Base-by-base conservation (phyloP, 2,113 vertebrate species). In the Aspiorhynchus laticeps region DNA sequence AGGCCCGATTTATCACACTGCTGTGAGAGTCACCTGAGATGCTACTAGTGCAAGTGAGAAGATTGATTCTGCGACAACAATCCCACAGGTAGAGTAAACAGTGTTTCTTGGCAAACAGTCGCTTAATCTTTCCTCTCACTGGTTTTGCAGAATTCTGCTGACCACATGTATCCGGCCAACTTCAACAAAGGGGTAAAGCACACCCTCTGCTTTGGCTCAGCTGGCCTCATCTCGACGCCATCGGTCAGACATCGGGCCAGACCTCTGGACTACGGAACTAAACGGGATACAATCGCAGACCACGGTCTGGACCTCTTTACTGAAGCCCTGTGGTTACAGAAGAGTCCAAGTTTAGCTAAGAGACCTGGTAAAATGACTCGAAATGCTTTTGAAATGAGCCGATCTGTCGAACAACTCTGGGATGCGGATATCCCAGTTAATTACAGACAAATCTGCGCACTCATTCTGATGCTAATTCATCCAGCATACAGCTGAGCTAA, bases 391-490 rank as follows among this genome's bases (percentile, higher is more conserved):
- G 4, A 71, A 67, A 21, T n/a, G 21, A 71, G 67, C 15, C 8
- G 2, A 38, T 69, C 17, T 46, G 63, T 69, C 67, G 59, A 90
- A 79, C 26, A 75, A 63, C 80, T 81, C 80, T 77, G 21, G 65
- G 48, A 56, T 73, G 65, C 9, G 41, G 81, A 88, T 81, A 88
- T 80, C 46, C 74, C 74, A 86, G 67, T 56, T 88, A 90, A 91
- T 91, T 87, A 85, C 28, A 33, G 65, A 83, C 31, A 85, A 33
- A 86, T 83, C 33, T 83, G 78, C 5, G 78, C n/a, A 38, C 65
- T 88, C 33, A 83, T 90, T 90, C 87, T 87, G 69, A 89, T 86
- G 85, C 75, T 81, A 43, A 88, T 88, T 90, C 80, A 78, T 85
- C 51, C 79, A 65, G 41, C 78, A 59, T 46, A 59, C 31, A 74